A percentile compares a stretch with the other conserved stretches of the same genome.
Evolutionary conservation across 2,888 invertebrate genomes (phyloP).

Genomic region (Ditula angustiorana): DNA sequence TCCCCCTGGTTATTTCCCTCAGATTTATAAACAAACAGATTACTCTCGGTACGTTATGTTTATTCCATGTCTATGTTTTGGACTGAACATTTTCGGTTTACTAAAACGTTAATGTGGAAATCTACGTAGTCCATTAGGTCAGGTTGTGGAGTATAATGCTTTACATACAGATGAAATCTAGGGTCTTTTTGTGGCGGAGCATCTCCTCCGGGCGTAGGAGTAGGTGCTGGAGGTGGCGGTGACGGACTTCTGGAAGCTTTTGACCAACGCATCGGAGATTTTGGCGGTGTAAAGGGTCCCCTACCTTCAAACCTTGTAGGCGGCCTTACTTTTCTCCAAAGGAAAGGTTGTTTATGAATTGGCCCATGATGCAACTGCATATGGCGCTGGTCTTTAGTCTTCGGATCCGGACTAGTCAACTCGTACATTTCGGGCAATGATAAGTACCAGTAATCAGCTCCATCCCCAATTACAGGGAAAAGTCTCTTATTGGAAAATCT

Average conservation of each 20-base stretch:
- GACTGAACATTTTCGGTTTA: slow-evolving; percentile 66
- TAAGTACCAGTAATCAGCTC: slow-evolving; percentile 79
- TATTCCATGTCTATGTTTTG: slow-evolving; percentile 59
- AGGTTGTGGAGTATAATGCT: slow-evolving; percentile 74
- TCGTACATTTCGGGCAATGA: slow-evolving; percentile 81
- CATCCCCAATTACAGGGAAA: slow-evolving; percentile 79
- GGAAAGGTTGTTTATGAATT: slow-evolving; percentile 71
- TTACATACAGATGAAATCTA: slow-evolving; percentile 73
- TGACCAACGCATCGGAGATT: slow-evolving; percentile 40
- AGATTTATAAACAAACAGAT: slow-evolving; percentile 39
- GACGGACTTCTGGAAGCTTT: slow-evolving; percentile 33
- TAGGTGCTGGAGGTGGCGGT: slow-evolving; percentile 58
- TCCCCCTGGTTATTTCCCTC: slow-evolving; percentile 56
- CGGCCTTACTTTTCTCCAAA: slow-evolving; percentile 68
- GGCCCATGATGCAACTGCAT: slow-evolving; percentile 63
- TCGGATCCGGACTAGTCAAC: slow-evolving; percentile 58
- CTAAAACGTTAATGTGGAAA: slow-evolving; percentile 71
- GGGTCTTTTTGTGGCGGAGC: slow-evolving; percentile 61
- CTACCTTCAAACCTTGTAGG: slow-evolving; percentile 53
- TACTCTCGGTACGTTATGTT: slow-evolving; percentile 38
- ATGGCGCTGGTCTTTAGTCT: slow-evolving; percentile 58
- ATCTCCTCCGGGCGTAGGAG: slow-evolving; percentile 50
- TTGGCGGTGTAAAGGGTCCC: slow-evolving; percentile 66
- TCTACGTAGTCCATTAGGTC: slow-evolving; percentile 75
- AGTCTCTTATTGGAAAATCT: slow-evolving; percentile 73